Percentiles rank a stretch among this genome's conserved stretches.
phyloP scores from a whole-genome alignment of 2,888 invertebrate genomes.

The Stegophylla sp. region DNA sequence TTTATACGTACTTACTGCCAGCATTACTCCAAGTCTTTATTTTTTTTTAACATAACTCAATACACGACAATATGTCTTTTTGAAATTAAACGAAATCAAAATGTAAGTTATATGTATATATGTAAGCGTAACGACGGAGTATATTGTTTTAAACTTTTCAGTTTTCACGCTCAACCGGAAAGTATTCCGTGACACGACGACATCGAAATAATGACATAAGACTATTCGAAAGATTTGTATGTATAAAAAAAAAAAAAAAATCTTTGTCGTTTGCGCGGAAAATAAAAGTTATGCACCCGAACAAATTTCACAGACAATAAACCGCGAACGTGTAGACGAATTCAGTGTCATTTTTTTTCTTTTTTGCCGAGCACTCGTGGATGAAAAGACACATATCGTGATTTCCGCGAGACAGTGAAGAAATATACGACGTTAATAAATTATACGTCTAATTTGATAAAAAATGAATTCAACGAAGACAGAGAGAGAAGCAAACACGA shows the following conservation, averaged over 20 bases:
- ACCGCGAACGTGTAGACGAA: conserved; percentile 33
- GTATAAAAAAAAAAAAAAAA: conserved; percentile 45
- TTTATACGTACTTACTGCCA: too few species aligned
- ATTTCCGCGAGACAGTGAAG: conserved; percentile 29
- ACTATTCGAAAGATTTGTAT: conserved; percentile 40
- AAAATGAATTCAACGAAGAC: conserved; percentile 12
- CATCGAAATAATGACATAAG: conserved; percentile 30
- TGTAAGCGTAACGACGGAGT: neutral
- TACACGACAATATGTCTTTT: neutral
- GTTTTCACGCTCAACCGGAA: conserved; percentile 6
- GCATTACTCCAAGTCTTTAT: too few species aligned
- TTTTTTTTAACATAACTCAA: neutral
- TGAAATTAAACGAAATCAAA: neutral
- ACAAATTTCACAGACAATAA: conserved; percentile 57
- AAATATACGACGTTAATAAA: conserved; percentile 38
- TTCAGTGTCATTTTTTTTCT: conserved; percentile 32
- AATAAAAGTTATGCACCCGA: conserved; percentile 42
- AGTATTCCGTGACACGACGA: conserved; percentile 7
- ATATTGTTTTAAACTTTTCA: neutral
- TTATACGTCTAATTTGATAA: conserved; percentile 24
- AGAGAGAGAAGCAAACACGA: neutral
- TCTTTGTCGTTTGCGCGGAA: conserved; percentile 36
- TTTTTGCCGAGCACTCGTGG: neutral
- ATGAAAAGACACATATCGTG: conserved; percentile 2
- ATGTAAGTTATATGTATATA: neutral